These are phyloP conservation scores for Microctenopoma steveboyesi DNA, from an alignment of 2,797 vertebrate species.

Conservation along the genomic window DNA sequence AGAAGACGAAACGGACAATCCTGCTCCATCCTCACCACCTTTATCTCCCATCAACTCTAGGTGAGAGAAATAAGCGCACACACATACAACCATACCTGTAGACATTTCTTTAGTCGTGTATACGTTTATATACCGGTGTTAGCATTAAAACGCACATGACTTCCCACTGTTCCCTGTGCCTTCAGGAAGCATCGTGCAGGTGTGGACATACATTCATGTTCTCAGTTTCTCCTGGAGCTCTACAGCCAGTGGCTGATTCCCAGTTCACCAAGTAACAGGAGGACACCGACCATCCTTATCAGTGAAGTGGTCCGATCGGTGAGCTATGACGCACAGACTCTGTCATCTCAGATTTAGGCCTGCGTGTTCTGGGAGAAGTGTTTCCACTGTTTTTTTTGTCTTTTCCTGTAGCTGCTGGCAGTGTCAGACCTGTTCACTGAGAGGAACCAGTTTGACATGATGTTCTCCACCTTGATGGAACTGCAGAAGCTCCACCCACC, in stretches of 20 bases:
- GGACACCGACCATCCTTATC: conserved; percentile 91
- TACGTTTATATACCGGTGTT: too few species aligned
- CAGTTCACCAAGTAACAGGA: conserved; percentile 87
- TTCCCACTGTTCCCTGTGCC: neutral
- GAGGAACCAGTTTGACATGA: conserved; percentile 98
- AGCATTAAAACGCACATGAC: neutral
- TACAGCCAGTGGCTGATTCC: conserved; percentile 98
- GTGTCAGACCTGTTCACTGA: conserved; percentile 99
- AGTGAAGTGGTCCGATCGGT: conserved; percentile 98
- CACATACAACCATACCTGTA: neutral
- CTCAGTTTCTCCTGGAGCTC: conserved; percentile 95
- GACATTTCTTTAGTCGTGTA: neutral
- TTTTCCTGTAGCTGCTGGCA: conserved; percentile 88
- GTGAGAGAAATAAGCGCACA: conserved; percentile 68
- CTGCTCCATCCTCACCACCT: conserved; percentile 87
- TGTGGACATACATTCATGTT: conserved; percentile 98
- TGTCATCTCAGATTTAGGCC: neutral
- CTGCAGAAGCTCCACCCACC: conserved; percentile 93
- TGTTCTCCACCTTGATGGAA: conserved; percentile 93
- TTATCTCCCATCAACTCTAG: conserved; percentile 94
- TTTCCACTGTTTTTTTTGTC: neutral
- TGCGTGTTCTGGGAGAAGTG: neutral
- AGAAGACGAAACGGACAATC: conserved; percentile 92
- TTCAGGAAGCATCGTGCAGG: conserved; percentile 96
- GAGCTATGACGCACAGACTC: conserved; percentile 58